Evolutionary conservation across 2,888 invertebrate species (phyloP).

Genomic region (Harpalus rufipes): DNA sequence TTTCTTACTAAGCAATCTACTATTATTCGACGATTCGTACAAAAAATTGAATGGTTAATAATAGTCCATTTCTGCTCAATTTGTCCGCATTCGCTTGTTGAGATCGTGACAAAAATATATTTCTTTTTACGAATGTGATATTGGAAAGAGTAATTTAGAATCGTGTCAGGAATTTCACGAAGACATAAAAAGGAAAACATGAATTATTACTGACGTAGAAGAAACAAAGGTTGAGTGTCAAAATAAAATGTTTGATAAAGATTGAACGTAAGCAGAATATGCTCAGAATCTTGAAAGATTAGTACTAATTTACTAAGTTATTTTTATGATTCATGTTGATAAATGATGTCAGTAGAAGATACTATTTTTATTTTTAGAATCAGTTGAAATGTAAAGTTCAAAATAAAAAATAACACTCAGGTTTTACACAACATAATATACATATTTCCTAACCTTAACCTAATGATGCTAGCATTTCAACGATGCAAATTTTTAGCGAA

Average conservation of each 20-base stretch:
- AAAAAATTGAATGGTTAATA: no score
- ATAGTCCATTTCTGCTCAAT: no score
- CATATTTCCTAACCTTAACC: no score
- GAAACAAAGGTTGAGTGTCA: background rate
- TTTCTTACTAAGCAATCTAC: no score
- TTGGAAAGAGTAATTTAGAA: background rate
- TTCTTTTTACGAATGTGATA: background rate
- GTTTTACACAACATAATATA: no score
- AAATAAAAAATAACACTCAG: background rate
- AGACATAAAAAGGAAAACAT: background rate
- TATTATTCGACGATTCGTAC: no score
- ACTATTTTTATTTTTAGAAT: background rate
- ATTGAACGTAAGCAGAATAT: background rate
- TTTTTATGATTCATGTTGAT: background rate
- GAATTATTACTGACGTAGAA: background rate
- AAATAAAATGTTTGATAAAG: constrained; percentile 7
- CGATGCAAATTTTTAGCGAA: no score
- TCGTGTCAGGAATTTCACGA: background rate
- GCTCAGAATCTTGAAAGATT: background rate
- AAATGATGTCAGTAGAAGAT: background rate
- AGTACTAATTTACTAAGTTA: background rate
- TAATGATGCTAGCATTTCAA: no score
- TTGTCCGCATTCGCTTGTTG: background rate
- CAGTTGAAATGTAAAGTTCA: background rate
- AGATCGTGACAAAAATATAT: background rate